Conservation (phyloP, 2,888 invertebrate genomes). For the Torymus auratus region DNA sequence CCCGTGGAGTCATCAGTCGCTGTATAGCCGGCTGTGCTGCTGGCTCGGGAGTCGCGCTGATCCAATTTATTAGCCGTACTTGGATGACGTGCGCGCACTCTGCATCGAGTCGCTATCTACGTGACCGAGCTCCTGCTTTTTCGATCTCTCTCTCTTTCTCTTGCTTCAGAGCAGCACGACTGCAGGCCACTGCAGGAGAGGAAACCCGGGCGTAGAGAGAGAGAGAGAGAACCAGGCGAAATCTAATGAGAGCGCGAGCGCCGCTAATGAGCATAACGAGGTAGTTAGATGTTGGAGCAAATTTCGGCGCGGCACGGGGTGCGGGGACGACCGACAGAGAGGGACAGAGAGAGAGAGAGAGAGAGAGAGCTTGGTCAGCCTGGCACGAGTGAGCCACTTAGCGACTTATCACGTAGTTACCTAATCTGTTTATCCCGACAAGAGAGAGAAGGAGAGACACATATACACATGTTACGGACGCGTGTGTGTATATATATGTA, state of each 20-base stretch:
- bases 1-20: constrained; percentile 8
- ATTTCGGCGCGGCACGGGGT: constrained; percentile 67
- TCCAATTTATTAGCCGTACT: constrained; percentile 74
- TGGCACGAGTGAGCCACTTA: constrained; percentile 75
- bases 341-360: constrained; percentile 56
- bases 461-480: constrained; percentile 54
- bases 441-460: constrained; percentile 57
- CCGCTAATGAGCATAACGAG: constrained; percentile 76
- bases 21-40: not conserved
- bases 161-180: not conserved
- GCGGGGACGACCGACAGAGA: constrained; percentile 27
- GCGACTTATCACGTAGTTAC: constrained; percentile 77
- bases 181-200: not conserved
- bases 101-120: constrained; percentile 9
- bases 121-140: not conserved
- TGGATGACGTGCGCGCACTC: constrained; percentile 45
- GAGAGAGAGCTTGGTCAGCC: constrained; percentile 64
- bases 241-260: constrained; percentile 76
- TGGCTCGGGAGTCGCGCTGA: constrained; percentile 71
- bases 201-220: constrained; percentile 30
- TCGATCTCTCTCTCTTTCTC: constrained; percentile 10
- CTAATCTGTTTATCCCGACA: constrained; percentile 76
- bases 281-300: constrained; percentile 75
- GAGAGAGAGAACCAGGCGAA: constrained; percentile 62
- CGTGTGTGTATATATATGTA: constrained; percentile 21